Base-by-base conservation (phyloP, 2,113 vertebrate genomes). In the Octodon degus region DNA sequence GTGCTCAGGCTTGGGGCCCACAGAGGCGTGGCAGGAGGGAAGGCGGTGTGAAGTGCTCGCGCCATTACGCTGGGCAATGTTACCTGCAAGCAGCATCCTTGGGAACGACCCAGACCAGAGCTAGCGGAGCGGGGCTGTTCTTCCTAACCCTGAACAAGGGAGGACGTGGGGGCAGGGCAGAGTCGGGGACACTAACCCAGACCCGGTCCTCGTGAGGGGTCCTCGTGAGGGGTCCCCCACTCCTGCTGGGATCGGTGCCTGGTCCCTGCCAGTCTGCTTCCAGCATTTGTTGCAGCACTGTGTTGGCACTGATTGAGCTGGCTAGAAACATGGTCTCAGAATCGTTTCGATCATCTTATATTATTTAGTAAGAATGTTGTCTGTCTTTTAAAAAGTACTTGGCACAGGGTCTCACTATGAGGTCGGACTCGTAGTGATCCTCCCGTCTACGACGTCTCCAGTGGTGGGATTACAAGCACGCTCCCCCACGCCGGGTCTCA, bases 121-220 rank as follows among this genome's bases (percentile, higher is more conserved):
- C 13, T 27, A 50, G 70, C 16, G 11, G 50, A 68, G 27, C 0
- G n/a, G 24, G 62, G 8, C 62, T 63, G 62, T 25, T 63, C 62
- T 10, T 63, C 62, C 62, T 63, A 27, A 1, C 30, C 30, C 65
- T 67, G 65, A 3, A 67, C 30, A 1, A 19, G 63, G 63, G 80
- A 43, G 27, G n/a, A n/a, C 0, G 4, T 24, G 30, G 11, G 16
- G 24, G 37, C 19, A 30, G 3, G 19, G 14, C 2, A 4, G 5
- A 83, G 13, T 17, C 1, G 65, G 30, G 27, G 25, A 2, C 55
- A 62, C 3, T 2, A 17, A 12, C 40, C 40, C 17, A 25, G 37
- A 19, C 3, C 4, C 9, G 2, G 67, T 7, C 16, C 32, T 70
- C 14, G 5, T 43, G 43, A 5, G 43, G n/a, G 13, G 55, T 14